phyloP scores from a whole-genome alignment of 2,797 vertebrate genomes.

The Myotis planiceps region DNA sequence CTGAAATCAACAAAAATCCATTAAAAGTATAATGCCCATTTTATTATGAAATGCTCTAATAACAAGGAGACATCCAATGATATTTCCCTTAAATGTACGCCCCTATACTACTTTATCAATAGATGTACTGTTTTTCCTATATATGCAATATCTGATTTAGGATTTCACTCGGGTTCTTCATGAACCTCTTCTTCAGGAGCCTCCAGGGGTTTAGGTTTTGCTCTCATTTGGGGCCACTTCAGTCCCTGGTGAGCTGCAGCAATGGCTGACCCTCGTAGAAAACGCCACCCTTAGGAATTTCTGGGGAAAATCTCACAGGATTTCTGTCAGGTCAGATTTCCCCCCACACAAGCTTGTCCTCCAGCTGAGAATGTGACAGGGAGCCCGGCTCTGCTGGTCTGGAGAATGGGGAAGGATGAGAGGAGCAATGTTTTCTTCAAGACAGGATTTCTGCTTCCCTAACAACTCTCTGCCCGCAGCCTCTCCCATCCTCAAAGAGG shows the following conservation, averaged over 20 bases:
- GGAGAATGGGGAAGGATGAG: background rate
- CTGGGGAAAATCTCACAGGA: background rate
- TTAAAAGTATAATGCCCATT: background rate
- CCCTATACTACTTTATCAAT: background rate
- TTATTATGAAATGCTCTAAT: background rate
- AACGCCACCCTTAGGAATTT: background rate
- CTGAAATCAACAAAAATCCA: too few relatives aligned
- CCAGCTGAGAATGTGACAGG: background rate
- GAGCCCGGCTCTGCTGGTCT: background rate
- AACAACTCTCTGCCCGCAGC: background rate
- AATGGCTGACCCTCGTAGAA: background rate
- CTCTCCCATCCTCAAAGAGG: background rate
- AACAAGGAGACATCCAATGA: background rate
- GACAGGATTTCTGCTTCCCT: background rate
- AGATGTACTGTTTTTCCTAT: background rate
- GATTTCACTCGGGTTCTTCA: background rate
- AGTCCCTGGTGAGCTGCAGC: background rate
- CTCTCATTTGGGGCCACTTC: background rate
- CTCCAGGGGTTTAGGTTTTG: background rate
- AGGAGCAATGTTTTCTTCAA: background rate
- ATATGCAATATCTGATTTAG: background rate
- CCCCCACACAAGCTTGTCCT: background rate
- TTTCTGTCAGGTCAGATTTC: conserved; percentile 11
- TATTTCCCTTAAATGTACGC: background rate
- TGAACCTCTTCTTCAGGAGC: background rate